Percentiles rank a stretch among this genome's conserved stretches.
phyloP scores from a whole-genome alignment of 2,888 invertebrate species.

The Sarcophaga variegata region DNA sequence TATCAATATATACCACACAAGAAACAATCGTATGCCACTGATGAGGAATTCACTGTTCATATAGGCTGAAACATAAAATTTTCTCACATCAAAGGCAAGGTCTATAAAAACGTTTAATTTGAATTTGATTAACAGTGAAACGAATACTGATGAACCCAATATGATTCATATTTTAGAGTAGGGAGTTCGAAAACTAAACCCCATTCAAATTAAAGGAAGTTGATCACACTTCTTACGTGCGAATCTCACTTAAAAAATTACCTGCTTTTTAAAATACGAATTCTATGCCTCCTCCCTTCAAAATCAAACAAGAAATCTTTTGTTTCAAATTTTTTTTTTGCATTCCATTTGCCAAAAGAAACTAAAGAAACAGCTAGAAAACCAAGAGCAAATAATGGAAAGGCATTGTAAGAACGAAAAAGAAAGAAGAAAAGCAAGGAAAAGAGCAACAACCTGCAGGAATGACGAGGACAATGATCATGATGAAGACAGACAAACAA shows the following conservation, averaged over 20 bases:
- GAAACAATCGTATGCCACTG: no score
- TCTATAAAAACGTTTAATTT: not conserved
- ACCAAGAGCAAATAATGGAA: conserved; percentile 24
- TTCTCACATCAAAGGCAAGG: not conserved
- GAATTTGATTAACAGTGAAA: not conserved
- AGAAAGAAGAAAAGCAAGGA: not conserved
- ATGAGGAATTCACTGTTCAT: no score
- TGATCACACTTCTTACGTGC: conserved; percentile 71
- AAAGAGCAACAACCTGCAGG: not conserved
- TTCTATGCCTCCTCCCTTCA: no score
- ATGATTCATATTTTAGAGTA: no score
- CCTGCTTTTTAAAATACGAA: conserved; percentile 5
- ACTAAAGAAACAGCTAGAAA: conserved; percentile 4
- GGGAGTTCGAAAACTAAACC: not conserved
- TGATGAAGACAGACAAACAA: not conserved
- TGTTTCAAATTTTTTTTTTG: conserved; percentile 14
- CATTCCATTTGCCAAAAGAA: conserved; percentile 29
- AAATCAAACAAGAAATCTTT: not conserved
- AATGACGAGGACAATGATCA: conserved; percentile 21
- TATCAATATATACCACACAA: no score
- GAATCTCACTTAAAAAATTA: conserved; percentile 47
- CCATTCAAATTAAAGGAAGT: conserved; percentile 47
- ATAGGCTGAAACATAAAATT: not conserved
- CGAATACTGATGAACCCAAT: not conserved
- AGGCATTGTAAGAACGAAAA: not conserved